Base-by-base conservation (phyloP, 2,888 invertebrate genomes). In the Cerastis leucographa region DNA sequence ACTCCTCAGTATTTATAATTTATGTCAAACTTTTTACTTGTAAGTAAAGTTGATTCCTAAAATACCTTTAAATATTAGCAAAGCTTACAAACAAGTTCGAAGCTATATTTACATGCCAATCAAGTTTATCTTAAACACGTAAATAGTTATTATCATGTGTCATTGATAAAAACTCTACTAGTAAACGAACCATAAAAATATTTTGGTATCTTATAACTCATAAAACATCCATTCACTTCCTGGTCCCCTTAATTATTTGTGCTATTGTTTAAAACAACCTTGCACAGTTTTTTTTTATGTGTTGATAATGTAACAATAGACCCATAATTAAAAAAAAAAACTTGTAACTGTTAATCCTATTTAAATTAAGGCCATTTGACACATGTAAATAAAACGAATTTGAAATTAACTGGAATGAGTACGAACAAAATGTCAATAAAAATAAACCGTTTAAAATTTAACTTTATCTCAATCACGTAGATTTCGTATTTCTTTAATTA, bases 201-300 rank as follows among this genome's bases (percentile, higher is more conserved):
- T 83, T 83, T 81, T 68, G 74, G 79, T 83, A 86, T 81, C 81
- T 75, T 70, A 75, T 66, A 75, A 67, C 65, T 54, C 44, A 76
- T 73, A 77, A 80, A 84, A 74, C 71, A 79, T 68, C 81, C 80
- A 85, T 78, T 87, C 80, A 88, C 86, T 89, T 89, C 88, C 90
- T 86, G 80, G 75, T 74, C 79, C 62, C 71, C 76, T 70, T 75
- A 84, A 84, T 85, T 87, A 76, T 79, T 73, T 79, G 68, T 67
- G 46, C 64, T 72, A 85, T 81, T 87, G 81, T 83, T 71, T 72
- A 42, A 59, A 71, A 79, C 65, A 84, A 82, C 84, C 88, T 84
- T 87, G 88, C 71, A 59, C 7, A 73, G 56, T 1, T 72, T 87
- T 84, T 84, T 81, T 85, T 78, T 81, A 56, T 68, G 40, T 67